Evolutionary conservation across 1,140 invertebrate species (phyloP).

Genomic region (Lordiphosa mommai): DNA sequence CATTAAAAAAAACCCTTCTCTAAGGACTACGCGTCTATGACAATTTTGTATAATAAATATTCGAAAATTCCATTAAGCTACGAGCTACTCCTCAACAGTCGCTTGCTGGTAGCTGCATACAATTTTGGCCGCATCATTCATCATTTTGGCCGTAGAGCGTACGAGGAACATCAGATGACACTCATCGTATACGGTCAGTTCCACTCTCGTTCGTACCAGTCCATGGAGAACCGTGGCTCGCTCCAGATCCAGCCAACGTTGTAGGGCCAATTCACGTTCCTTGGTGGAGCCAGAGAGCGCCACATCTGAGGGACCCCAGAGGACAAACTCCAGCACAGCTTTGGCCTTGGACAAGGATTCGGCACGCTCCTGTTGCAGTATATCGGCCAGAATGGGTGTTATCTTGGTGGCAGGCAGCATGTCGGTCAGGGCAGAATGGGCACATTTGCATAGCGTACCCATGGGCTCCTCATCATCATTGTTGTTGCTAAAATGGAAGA

Average conservation of each 20-base stretch:
- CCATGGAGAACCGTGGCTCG: conserved; percentile 89
- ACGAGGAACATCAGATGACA: conserved; percentile 90
- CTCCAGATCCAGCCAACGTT: conserved; percentile 91
- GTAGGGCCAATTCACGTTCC: conserved; percentile 86
- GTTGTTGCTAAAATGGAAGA: conserved; percentile 55
- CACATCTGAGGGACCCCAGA: conserved; percentile 91
- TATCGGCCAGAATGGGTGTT: conserved; percentile 84
- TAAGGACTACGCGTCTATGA: conserved; percentile 62
- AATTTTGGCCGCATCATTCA: conserved; percentile 86
- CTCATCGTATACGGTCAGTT: conserved; percentile 88
- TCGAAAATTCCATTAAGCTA: conserved; percentile 25
- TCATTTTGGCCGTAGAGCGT: conserved; percentile 87
- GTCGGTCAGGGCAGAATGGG: conserved; percentile 85
- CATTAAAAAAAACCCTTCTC: conserved; percentile 32
- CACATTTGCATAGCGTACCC: conserved; percentile 89
- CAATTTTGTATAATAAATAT: conserved; percentile 57
- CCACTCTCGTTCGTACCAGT: conserved; percentile 86
- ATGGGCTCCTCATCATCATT: conserved; percentile 82
- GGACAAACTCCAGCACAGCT: conserved; percentile 88
- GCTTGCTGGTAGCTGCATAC: conserved; percentile 68
- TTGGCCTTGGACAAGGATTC: conserved; percentile 85
- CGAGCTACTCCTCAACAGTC: conserved; percentile 31
- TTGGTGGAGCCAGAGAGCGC: conserved; percentile 83
- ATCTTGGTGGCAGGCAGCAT: conserved; percentile 84
- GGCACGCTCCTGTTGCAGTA: conserved; percentile 86